Conservation (phyloP, 2,888 invertebrate genomes). For the Cyrtodaria siliqua region DNA sequence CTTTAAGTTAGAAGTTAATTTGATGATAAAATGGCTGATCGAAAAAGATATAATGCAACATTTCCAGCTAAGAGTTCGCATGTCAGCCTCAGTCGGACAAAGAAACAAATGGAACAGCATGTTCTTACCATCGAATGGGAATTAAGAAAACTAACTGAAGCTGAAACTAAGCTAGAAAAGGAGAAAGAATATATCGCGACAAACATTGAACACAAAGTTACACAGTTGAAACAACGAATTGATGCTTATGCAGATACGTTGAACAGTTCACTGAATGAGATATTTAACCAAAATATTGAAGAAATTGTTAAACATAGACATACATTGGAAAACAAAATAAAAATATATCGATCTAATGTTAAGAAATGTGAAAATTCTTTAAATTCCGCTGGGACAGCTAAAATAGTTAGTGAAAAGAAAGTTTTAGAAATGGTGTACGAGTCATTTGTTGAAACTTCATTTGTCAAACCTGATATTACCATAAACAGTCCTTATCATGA, state of each 20-base stretch:
- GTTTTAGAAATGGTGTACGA: conserved; percentile 28
- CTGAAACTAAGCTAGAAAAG: conserved; percentile 8
- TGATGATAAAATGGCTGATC: too few relatives aligned
- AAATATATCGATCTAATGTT: conserved; percentile 14
- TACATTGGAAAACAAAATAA: conserved; percentile 5
- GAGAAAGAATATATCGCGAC: conserved; percentile 18
- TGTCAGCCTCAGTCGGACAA: too few relatives aligned
- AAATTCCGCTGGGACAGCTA: background rate
- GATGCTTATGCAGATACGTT: conserved; percentile 16
- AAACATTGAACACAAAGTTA: conserved; percentile 13
- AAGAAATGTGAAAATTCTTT: conserved; percentile 28
- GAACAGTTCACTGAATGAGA: conserved; percentile 8
- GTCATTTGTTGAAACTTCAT: conserved; percentile 14
- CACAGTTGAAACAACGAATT: conserved; percentile 14
- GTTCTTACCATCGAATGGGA: too few relatives aligned
- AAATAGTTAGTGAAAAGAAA: conserved; percentile 28
- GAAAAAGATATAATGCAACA: too few relatives aligned
- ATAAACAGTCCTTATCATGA: conserved; percentile 8
- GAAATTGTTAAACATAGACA: conserved; percentile 12
- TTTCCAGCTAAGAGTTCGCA: too few relatives aligned
- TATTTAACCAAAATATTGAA: conserved; percentile 17
- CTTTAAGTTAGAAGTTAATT: too few relatives aligned
- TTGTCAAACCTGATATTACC: conserved; percentile 19
- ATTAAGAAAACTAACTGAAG: conserved; percentile 1
- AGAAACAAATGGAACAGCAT: too few relatives aligned